Conservation (phyloP, 2,888 invertebrate species). For the Lissocephala sabroskyi region DNA sequence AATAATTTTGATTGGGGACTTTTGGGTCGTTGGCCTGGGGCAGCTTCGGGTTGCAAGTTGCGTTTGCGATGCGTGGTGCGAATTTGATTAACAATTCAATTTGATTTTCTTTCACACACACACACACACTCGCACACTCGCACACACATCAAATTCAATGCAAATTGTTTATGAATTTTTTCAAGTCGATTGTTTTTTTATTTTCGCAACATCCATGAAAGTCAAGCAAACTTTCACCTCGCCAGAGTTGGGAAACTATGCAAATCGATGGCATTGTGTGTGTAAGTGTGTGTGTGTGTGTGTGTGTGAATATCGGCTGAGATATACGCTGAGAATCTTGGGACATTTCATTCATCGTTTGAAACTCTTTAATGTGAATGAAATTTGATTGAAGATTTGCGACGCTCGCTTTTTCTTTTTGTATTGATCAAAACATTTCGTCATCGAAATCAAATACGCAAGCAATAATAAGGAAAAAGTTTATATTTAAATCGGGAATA, state of each 20-base stretch:
- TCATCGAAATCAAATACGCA: constrained; percentile 4
- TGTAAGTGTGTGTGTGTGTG: background rate
- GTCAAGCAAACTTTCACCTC: background rate
- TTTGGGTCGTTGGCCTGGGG: no score
- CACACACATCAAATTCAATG: no score
- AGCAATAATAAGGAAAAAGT: constrained; percentile 6
- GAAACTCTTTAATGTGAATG: constrained; percentile 40
- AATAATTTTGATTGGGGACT: no score
- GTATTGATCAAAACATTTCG: constrained; percentile 8
- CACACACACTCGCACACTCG: background rate
- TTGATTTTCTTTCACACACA: background rate
- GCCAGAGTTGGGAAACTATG: constrained; percentile 1
- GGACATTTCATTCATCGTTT: constrained; percentile 4
- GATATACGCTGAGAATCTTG: background rate
- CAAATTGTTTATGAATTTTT: background rate
- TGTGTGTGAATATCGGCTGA: background rate
- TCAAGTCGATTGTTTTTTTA: no score
- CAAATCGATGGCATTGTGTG: constrained; percentile 1
- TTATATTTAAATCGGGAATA: no score
- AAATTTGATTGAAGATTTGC: constrained; percentile 20
- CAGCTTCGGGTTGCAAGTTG: background rate
- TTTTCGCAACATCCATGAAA: no score
- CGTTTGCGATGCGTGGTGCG: background rate
- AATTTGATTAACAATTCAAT: background rate
- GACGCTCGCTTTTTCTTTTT: background rate